Conservation (phyloP, 2,888 invertebrate genomes). For the Eristalinus aeneus region DNA sequence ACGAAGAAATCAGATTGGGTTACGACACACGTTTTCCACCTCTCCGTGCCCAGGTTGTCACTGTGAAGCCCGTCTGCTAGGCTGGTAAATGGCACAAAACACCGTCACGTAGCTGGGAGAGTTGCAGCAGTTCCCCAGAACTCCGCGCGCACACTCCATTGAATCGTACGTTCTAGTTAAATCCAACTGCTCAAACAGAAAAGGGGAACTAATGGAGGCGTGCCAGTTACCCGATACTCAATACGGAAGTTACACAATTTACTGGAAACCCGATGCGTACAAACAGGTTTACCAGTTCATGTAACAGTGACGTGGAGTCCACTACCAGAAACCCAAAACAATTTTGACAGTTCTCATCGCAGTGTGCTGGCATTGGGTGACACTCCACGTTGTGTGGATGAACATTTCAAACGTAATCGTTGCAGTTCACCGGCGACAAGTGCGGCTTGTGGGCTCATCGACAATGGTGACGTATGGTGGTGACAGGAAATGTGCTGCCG, state of each 20-base stretch:
- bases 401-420: slow-evolving; percentile 1
- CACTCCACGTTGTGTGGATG: neutral
- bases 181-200: neutral
- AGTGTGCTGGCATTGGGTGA: neutral
- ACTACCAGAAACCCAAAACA: neutral
- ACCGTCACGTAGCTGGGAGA: neutral
- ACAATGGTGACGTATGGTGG: neutral
- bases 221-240: slow-evolving; percentile 46
- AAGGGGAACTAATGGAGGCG: slow-evolving; percentile 38
- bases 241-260: slow-evolving; percentile 58
- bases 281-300: neutral
- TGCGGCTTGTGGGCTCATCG: neutral
- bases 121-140: slow-evolving; percentile 49
- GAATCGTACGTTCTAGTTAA: slow-evolving; percentile 6
- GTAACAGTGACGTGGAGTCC: neutral
- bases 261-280: slow-evolving; percentile 24
- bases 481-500: slow-evolving; percentile 42
- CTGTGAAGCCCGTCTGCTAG: neutral
- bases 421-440: neutral
- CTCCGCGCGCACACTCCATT: slow-evolving; percentile 14
- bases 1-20: slow-evolving; percentile 55
- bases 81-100: slow-evolving; percentile 47
- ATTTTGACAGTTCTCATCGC: neutral
- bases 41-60: slow-evolving; percentile 3
- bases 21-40: slow-evolving; percentile 35